phyloP scores from a whole-genome alignment of 2,113 vertebrate genomes.

The Upupa epops region DNA sequence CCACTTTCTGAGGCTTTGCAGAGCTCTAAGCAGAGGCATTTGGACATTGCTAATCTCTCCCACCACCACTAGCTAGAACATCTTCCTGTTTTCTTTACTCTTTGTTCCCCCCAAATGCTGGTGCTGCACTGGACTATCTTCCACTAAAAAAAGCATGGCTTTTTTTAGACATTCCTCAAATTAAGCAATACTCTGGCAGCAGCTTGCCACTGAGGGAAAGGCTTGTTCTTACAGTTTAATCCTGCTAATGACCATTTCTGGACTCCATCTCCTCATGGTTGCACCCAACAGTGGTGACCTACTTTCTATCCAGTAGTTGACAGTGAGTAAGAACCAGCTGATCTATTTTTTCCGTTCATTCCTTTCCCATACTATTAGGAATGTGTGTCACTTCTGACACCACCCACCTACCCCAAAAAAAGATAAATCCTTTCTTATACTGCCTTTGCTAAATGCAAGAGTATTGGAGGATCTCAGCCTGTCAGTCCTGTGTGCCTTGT shows the following conservation, averaged over 20 bases:
- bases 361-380: neutral
- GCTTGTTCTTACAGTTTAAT: slow-evolving; percentile 40
- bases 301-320: slow-evolving; percentile 37
- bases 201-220: slow-evolving; percentile 44
- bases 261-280: slow-evolving; percentile 32
- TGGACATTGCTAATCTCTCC: neutral
- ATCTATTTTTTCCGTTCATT: slow-evolving; percentile 21
- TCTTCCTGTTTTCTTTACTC: neutral
- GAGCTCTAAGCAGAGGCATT: neutral
- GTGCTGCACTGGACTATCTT: neutral
- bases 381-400: slow-evolving; percentile 3
- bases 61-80: neutral
- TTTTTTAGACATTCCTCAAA: slow-evolving; percentile 45
- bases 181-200: slow-evolving; percentile 27
- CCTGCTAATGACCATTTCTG: slow-evolving; percentile 39
- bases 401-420: neutral
- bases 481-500: neutral
- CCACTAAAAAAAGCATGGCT: neutral
- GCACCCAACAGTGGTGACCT: slow-evolving; percentile 69
- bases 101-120: neutral
- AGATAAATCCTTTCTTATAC: neutral
- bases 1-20: neutral
- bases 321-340: slow-evolving; percentile 29
- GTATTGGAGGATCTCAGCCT: neutral
- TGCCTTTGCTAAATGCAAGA: neutral